Conservation (phyloP, 2,888 invertebrate species). For the Acanthococcus lagerstroemiae region DNA sequence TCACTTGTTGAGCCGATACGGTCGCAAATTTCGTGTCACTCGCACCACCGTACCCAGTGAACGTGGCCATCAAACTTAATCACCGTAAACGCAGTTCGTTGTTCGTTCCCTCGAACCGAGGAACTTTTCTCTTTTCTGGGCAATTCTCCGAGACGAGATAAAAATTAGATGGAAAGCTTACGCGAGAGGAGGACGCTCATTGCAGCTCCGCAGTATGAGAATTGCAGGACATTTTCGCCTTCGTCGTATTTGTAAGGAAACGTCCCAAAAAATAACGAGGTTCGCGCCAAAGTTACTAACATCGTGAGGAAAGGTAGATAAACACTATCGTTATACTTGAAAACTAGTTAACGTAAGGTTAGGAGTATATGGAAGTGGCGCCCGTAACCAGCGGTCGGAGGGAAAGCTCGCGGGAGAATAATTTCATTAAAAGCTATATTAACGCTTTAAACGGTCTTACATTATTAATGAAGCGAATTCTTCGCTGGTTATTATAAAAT, state of each 20-base stretch:
- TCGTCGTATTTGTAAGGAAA: constrained; percentile 19
- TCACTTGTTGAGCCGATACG: too few relatives aligned
- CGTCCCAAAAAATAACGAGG: constrained; percentile 26
- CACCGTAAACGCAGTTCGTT: too few relatives aligned
- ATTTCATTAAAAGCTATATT: constrained; percentile 29
- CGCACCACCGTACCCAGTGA: too few relatives aligned
- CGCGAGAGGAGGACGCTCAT: background rate
- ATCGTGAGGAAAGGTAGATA: constrained; percentile 8
- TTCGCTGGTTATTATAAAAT: constrained; percentile 14
- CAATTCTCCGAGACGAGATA: too few relatives aligned
- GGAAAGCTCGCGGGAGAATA: constrained; percentile 26
- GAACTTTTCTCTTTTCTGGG: too few relatives aligned
- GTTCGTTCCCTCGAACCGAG: too few relatives aligned
- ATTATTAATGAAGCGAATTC: constrained; percentile 27
- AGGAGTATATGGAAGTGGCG: background rate
- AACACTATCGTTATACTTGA: constrained; percentile 19
- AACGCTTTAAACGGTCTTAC: constrained; percentile 21
- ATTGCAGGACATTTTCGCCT: constrained; percentile 2
- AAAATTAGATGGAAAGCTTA: background rate
- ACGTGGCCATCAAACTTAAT: too few relatives aligned
- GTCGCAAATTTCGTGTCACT: too few relatives aligned
- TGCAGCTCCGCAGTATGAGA: constrained; percentile 8
- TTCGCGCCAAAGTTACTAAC: constrained; percentile 23
- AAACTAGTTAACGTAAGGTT: constrained; percentile 24
- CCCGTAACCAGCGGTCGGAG: background rate